Evolutionary conservation across 2,888 invertebrate species (phyloP), one percentile per base, ranked within the genome.

Genomic region (Gibbula magus): DNA sequence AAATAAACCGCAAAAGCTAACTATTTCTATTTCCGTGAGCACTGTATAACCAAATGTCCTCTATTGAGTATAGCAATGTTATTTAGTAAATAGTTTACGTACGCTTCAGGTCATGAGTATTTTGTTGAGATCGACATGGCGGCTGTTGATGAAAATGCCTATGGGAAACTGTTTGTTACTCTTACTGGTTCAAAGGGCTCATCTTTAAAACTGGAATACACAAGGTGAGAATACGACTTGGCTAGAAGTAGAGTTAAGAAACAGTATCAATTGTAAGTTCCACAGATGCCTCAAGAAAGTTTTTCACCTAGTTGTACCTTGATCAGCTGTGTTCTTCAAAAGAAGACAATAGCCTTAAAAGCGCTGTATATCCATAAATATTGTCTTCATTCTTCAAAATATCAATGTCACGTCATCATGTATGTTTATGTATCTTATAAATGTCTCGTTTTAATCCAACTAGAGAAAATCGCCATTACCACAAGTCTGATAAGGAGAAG

Each of bases 121-220:
- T 87, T 85, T 45, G 83, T 88, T 4, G 88, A 87, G 53, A 80
- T 88, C 8, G 80, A 82, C n/a, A 70, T 87, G 54, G 80, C 86
- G 22, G 82, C 84, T 56, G 70, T 75, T 0, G 79, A 83, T 61
- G 39, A 76, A 20, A 77, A 83, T 56, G 82, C 83, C 0, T 85
- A 84, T 61, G 87, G 88, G 10, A 85, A 86, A 54, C 81, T 88
- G 53, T 83, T 83, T 10, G 78, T 87, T 1, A 87, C 87, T 1
- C 73, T 87, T 4, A 80, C 84, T 4, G 88, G 88, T 13, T 79
- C 82, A n/a, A 81, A 82, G 2, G 84, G 85, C 0, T 70, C 79
- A 20, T 79, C 83, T 10, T 82, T 83, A 66, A 83, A 84, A 53
- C 77, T 86, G 4, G 86, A 87, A 75, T 87, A 87, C 75, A 83